phyloP scores from a whole-genome alignment of 1,140 invertebrate genomes.

The Sweltsa coloradensis region DNA sequence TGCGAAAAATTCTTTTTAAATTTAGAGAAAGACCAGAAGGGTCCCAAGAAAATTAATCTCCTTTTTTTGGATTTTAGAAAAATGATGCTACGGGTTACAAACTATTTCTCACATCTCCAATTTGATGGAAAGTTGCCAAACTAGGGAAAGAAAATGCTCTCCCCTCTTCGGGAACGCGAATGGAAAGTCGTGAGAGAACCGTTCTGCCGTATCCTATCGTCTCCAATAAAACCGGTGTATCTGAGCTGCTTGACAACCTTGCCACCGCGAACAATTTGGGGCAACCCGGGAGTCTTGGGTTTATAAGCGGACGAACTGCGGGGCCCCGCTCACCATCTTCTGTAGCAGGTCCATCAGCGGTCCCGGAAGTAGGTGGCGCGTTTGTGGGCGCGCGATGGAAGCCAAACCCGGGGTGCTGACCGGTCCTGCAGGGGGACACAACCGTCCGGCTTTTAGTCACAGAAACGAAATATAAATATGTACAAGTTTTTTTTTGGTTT shows the following conservation, averaged over 20 bases:
- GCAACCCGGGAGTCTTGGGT: conserved; percentile 59
- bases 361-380: conserved; percentile 71
- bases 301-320: conserved; percentile 75
- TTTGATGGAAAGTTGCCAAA: too few relatives aligned
- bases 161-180: conserved; percentile 74
- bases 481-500: too few relatives aligned
- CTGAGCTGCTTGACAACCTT: conserved; percentile 64
- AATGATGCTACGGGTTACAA: too few relatives aligned
- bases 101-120: too few relatives aligned
- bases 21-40: too few relatives aligned
- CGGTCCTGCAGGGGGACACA: too few relatives aligned
- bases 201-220: conserved; percentile 65
- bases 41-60: too few relatives aligned
- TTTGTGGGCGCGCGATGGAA: conserved; percentile 70
- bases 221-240: conserved; percentile 72
- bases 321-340: conserved; percentile 65
- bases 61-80: too few relatives aligned
- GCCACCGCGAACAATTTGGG: conserved; percentile 51
- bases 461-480: too few relatives aligned
- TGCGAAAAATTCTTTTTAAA: too few relatives aligned
- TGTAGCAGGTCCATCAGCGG: conserved; percentile 71
- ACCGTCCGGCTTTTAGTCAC: too few relatives aligned
- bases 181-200: conserved; percentile 69
- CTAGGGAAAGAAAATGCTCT: too few relatives aligned
- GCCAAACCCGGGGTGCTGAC: conserved; percentile 47